Evolutionary conservation across 2,888 invertebrate species (phyloP), one percentile per base, ranked within the genome.

Genomic region (Apotomis turbidana): DNA sequence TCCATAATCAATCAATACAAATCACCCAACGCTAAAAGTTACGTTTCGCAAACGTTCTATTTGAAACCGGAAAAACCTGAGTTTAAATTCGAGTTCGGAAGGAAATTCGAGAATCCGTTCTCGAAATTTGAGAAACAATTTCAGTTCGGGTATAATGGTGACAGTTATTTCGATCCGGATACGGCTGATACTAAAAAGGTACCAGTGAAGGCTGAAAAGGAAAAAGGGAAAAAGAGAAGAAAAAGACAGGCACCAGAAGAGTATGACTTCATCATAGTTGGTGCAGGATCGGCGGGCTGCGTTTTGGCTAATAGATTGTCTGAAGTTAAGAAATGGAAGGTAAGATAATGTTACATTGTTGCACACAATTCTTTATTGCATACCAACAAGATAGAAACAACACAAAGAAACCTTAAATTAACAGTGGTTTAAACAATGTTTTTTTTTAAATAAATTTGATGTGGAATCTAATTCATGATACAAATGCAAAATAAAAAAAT

Each of bases 251-350:
- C 77, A 5, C 66, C 79, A 57, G 89, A 92, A 76, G 89, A 92
- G 59, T 95, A 88, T 80, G 95, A 95, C 78, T 96, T 95, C 76
- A 94, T 95, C 70, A 87, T 95, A 66, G 94, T 96, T 52, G 96
- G 96, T 15, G 96, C 95, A 0, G 96, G 96, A 0, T 95, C 95
- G 5, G 95, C 95, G 0, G 96, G 96, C 0, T 95, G 95, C 81
- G 95, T 96, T 44, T 80, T 96, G 15, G 96, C 96, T 0, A 96
- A 95, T 84, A 90, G 96, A 12, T 85, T 96, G 0, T 93, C 95
- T 3, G 95, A 95, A 90, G 90, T 95, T 0, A 90, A 93, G 70
- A 87, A 94, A 76, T 95, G 95, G 95, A 94, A 89, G 90, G 95
- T 95, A 76, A 88, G 92, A 3, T 6, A 6, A 6, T n/a, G n/a